Evolutionary conservation across 2,797 vertebrate genomes (phyloP).

Genomic region (Tadarida brasiliensis): DNA sequence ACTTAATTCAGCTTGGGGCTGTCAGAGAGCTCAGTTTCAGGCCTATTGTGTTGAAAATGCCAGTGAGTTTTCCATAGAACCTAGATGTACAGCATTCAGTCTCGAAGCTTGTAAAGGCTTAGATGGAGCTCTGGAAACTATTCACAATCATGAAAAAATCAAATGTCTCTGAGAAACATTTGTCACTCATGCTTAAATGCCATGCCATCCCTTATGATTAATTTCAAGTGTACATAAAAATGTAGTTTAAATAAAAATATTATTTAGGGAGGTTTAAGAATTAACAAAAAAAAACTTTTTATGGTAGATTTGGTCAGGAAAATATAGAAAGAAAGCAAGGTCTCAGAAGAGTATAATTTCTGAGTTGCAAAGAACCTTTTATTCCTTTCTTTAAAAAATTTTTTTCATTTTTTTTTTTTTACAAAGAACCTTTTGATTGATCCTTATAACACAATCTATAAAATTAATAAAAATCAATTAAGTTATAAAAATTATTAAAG

Average conservation of each 20-base stretch:
- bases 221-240: slow-evolving; percentile 13
- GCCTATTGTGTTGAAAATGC: neutral
- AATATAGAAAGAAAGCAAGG: neutral
- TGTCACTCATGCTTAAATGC: neutral
- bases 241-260: neutral
- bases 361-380: neutral
- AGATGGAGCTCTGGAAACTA: neutral
- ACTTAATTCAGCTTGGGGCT: neutral
- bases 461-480: slow-evolving; percentile 6
- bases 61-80: neutral
- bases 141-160: neutral
- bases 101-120: neutral
- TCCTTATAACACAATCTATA: neutral
- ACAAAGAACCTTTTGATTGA: neutral
- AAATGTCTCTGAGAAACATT: neutral
- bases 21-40: neutral
- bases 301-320: neutral
- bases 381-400: neutral
- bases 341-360: slow-evolving; percentile 5
- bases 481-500: slow-evolving; percentile 19
- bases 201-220: neutral
- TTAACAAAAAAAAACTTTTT: neutral
- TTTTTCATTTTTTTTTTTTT: neutral
- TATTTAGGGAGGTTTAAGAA: neutral
- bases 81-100: neutral